phyloP scores from a whole-genome alignment of 2,888 invertebrate genomes.

The Reticulitermes lucifugus region DNA sequence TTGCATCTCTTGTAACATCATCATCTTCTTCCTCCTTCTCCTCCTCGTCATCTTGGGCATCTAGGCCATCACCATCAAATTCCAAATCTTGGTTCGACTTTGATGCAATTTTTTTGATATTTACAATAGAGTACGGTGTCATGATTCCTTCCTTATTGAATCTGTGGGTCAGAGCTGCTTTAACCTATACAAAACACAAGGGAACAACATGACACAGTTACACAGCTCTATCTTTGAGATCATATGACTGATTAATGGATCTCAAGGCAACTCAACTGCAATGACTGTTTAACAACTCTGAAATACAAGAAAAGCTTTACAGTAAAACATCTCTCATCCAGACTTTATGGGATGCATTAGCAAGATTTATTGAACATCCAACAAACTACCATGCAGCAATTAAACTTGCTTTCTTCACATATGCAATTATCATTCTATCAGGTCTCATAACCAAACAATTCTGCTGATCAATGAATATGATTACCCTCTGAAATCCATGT shows the following conservation, averaged over 20 bases:
- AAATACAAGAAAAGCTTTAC: neutral
- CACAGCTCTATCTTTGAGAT: too few relatives aligned
- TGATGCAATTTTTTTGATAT: conserved; percentile 72
- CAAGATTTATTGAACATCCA: too few relatives aligned
- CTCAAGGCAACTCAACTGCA: too few relatives aligned
- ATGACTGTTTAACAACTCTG: neutral
- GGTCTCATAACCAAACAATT: too few relatives aligned
- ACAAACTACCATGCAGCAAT: too few relatives aligned
- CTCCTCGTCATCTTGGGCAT: conserved; percentile 60
- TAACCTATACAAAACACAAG: conserved; percentile 71
- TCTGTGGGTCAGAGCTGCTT: conserved; percentile 91
- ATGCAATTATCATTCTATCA: too few relatives aligned
- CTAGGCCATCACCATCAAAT: conserved; percentile 59
- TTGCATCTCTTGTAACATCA: conserved; percentile 68
- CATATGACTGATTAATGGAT: too few relatives aligned
- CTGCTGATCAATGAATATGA: too few relatives aligned
- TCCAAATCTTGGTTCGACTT: conserved; percentile 60
- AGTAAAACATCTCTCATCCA: too few relatives aligned
- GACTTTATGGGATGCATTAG: too few relatives aligned
- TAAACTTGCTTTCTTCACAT: too few relatives aligned
- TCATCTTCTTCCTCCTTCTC: conserved; percentile 58
- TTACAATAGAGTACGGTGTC: conserved; percentile 80
- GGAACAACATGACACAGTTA: neutral
- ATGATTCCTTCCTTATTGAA: conserved; percentile 88
- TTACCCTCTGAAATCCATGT: too few relatives aligned